These are phyloP conservation scores for Nilaparvata lugens DNA, from an alignment of 1,140 invertebrate species.

Conservation along the genomic window DNA sequence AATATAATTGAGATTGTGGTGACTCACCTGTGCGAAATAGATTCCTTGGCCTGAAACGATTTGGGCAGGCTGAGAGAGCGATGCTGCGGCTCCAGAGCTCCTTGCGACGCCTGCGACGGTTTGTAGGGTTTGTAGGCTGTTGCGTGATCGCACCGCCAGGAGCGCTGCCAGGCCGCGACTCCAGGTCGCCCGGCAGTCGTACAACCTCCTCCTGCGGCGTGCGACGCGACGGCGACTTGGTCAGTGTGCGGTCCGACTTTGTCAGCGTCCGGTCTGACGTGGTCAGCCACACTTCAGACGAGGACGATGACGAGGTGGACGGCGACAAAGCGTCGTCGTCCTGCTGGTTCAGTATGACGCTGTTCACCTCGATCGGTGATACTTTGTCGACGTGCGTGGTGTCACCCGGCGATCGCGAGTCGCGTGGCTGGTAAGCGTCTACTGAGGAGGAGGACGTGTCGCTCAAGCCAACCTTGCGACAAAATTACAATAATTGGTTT, in stretches of 20 bases:
- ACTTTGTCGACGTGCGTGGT: conserved; percentile 29
- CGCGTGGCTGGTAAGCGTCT: conserved; percentile 5
- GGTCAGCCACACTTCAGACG: conserved; percentile 45
- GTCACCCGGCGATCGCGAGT: conserved; percentile 6
- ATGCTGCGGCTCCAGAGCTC: conserved; percentile 40
- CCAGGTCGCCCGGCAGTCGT: neutral
- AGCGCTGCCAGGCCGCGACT: conserved; percentile 42
- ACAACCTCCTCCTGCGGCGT: conserved; percentile 14
- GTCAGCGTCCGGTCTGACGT: conserved; percentile 42
- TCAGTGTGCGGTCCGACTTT: conserved; percentile 17
- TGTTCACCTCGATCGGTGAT: conserved; percentile 36
- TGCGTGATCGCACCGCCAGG: conserved; percentile 28
- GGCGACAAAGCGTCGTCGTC: conserved; percentile 20
- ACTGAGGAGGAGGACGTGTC: conserved; percentile 13
- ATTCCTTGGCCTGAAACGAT: conserved; percentile 37
- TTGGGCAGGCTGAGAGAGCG: conserved; percentile 52
- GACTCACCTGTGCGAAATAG: conserved; percentile 10
- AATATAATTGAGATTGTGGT: too few species aligned
- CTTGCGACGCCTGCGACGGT: conserved; percentile 26
- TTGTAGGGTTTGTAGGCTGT: conserved; percentile 22
- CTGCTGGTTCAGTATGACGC: conserved; percentile 31
- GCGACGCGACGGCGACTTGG: conserved; percentile 5
- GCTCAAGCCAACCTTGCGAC: conserved; percentile 7
- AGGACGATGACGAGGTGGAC: conserved; percentile 41
- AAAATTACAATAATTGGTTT: too few species aligned